phyloP scores from a whole-genome alignment of 2,113 vertebrate genomes.

The Antennarius striatus region DNA sequence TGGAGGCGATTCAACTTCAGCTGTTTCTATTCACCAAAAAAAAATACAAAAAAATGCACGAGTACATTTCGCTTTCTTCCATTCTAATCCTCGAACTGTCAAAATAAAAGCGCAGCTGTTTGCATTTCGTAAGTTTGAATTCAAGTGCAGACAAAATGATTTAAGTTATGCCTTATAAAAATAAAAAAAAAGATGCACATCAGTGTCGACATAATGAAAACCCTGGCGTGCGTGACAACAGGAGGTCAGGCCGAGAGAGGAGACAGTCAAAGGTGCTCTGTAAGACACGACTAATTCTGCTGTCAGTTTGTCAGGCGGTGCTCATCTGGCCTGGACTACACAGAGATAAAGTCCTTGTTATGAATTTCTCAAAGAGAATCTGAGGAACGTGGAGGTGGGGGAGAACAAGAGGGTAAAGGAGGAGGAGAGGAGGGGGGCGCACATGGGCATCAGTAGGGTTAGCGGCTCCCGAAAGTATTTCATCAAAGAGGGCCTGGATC shows the following conservation, averaged over 20 bases:
- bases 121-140: background rate
- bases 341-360: slow-evolving; percentile 80
- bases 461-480: slow-evolving; percentile 82
- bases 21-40: background rate
- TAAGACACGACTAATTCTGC: slow-evolving; percentile 73
- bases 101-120: slow-evolving; percentile 3
- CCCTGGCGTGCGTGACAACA: slow-evolving; percentile 38
- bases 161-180: no score
- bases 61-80: no score
- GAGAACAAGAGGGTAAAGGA: slow-evolving; percentile 65
- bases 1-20: background rate
- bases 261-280: slow-evolving; percentile 65
- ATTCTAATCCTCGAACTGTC: background rate
- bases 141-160: no score
- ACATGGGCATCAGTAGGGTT: slow-evolving; percentile 77
- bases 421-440: slow-evolving; percentile 48
- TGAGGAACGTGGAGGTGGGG: slow-evolving; percentile 56
- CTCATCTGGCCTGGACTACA: slow-evolving; percentile 75
- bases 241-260: slow-evolving; percentile 49
- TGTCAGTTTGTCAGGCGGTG: slow-evolving; percentile 76
- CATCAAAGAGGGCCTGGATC: slow-evolving; percentile 84
- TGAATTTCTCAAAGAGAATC: slow-evolving; percentile 74
- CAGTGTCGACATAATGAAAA: slow-evolving; percentile 34
- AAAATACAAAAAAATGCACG: background rate
- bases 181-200: slow-evolving; percentile 22